A percentile compares a stretch with the other conserved stretches of the same genome.
Conservation (phyloP, 2,797 vertebrate genomes). For the Muscicapa comitata region DNA sequence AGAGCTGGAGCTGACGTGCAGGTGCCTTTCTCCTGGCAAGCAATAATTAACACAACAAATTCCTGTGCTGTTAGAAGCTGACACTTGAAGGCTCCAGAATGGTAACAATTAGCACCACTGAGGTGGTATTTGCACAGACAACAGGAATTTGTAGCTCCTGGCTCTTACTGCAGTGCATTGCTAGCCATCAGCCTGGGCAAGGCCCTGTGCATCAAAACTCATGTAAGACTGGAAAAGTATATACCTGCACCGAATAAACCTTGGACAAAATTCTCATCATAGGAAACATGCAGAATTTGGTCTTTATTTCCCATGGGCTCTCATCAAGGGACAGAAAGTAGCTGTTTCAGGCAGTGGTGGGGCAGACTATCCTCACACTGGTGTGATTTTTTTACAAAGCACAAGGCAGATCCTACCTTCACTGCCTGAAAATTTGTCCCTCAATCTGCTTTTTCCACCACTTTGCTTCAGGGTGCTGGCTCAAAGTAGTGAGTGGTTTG, state of each 20-base stretch:
- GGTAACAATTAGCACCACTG: neutral
- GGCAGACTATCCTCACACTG: neutral
- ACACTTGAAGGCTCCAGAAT: neutral
- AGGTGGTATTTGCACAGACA: neutral
- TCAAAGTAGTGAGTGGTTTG: neutral
- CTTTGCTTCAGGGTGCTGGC: neutral
- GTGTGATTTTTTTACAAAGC: neutral
- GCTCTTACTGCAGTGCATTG: neutral
- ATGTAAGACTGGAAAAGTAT: neutral
- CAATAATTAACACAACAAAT: slow-evolving; percentile 30
- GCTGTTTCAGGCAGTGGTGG: neutral
- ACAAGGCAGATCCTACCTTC: neutral
- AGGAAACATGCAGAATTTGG: fast-evolving
- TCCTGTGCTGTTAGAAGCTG: neutral
- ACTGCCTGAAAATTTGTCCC: neutral
- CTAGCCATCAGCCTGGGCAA: neutral
- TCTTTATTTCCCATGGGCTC: neutral
- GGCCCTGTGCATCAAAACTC: neutral
- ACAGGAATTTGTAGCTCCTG: neutral
- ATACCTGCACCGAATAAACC: neutral
- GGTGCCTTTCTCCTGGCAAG: neutral
- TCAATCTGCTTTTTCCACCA: fast-evolving
- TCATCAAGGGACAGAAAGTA: neutral
- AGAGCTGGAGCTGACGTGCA: neutral
- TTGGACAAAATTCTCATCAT: neutral